These are phyloP conservation scores for Hydra vulgaris DNA, from an alignment of 30 jellyfish, hydroid and myxozoan genomes.

Conservation along the genomic window DNA sequence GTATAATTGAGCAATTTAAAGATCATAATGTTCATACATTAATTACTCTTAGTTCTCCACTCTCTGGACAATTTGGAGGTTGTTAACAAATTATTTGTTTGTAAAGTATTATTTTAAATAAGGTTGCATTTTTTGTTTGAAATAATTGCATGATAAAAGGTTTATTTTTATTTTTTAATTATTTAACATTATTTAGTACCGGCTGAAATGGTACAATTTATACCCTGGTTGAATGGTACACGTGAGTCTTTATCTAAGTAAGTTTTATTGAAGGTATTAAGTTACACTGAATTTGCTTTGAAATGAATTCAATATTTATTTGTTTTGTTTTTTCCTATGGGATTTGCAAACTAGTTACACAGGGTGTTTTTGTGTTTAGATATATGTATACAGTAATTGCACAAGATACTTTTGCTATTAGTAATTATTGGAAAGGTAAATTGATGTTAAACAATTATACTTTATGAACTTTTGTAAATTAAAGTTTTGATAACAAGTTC, in stretches of 20 bases:
- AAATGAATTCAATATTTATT: too few relatives aligned
- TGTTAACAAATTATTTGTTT: not conserved
- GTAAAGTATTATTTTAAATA: too few relatives aligned
- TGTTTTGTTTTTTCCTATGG: too few relatives aligned
- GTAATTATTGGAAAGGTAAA: slow-evolving; percentile 95
- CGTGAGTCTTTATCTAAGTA: not conserved
- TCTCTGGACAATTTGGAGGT: slow-evolving; percentile 95
- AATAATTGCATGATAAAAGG: too few relatives aligned
- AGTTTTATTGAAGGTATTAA: too few relatives aligned
- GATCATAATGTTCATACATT: slow-evolving; percentile 71
- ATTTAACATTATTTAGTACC: not conserved
- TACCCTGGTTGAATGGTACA: not conserved
- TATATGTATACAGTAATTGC: slow-evolving; percentile 52
- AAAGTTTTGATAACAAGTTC: too few relatives aligned
- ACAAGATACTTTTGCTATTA: slow-evolving; percentile 69
- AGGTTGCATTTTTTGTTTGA: too few relatives aligned
- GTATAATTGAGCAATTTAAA: slow-evolving; percentile 45
- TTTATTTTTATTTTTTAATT: too few relatives aligned
- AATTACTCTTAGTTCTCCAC: slow-evolving; percentile 73
- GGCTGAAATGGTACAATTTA: not conserved
- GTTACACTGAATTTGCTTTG: too few relatives aligned
- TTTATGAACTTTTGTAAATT: too few relatives aligned
- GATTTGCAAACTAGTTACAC: not conserved
- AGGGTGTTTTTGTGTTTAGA: slow-evolving; percentile 9
- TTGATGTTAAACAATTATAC: not conserved